A percentile compares a stretch with the other conserved stretches of the same genome.
These are phyloP conservation scores for Hassar affinis DNA, from an alignment of 2,113 vertebrate genomes.

Conservation along the genomic window DNA sequence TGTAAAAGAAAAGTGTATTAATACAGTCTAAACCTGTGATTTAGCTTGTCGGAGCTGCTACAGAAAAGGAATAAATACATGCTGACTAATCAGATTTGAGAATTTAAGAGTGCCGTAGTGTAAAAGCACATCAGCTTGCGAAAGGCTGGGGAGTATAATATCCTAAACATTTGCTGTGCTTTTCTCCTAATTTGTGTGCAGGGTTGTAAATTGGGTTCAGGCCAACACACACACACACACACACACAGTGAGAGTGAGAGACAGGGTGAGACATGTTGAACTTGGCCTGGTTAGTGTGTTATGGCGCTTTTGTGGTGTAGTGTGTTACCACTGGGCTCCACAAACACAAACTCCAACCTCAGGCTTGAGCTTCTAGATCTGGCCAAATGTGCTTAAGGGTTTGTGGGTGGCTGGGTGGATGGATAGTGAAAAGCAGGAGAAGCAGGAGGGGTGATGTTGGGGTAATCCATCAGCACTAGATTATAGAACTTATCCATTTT, in stretches of 20 bases:
- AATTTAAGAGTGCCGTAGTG: not conserved
- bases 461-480: not conserved
- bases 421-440: not conserved
- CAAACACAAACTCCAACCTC: slow-evolving; percentile 49
- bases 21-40: not conserved
- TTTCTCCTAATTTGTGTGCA: slow-evolving; percentile 25
- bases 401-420: slow-evolving; percentile 49
- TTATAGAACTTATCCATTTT: not conserved
- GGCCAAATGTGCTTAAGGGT: slow-evolving; percentile 65
- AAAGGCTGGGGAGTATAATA: slow-evolving; percentile 46
- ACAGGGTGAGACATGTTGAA: slow-evolving; percentile 19
- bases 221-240: slow-evolving; percentile 19
- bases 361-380: slow-evolving; percentile 56
- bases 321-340: slow-evolving; percentile 49
- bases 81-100: not conserved
- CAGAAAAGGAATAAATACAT: not conserved
- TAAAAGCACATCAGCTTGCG: not conserved
- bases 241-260: not conserved
- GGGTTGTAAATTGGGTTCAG: slow-evolving; percentile 37
- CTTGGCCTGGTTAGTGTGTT: slow-evolving; percentile 14
- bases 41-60: not conserved
- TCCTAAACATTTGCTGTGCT: slow-evolving; percentile 37
- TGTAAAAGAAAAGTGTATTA: not conserved
- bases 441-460: not conserved
- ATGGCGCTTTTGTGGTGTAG: slow-evolving; percentile 25